These are phyloP conservation scores for Lacanobia wlatinum DNA, from an alignment of 2,888 invertebrate genomes.

Conservation along the genomic window DNA sequence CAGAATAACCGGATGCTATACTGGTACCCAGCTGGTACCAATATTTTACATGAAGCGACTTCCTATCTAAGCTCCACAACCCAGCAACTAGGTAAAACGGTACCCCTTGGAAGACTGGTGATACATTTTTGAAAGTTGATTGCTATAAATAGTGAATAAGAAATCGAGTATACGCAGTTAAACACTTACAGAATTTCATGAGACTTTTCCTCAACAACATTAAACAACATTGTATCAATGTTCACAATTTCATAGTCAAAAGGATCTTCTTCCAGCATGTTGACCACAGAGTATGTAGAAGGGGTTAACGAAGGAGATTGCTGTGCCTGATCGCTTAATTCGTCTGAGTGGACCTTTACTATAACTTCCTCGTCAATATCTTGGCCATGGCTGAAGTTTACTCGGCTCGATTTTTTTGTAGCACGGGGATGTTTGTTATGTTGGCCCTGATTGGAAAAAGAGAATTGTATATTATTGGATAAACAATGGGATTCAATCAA, in stretches of 20 bases:
- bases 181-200: conserved; percentile 71
- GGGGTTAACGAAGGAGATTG: conserved; percentile 64
- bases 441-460: background rate
- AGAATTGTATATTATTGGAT: background rate
- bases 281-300: conserved; percentile 63
- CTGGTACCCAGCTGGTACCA: too few relatives aligned
- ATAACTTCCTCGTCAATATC: conserved; percentile 68
- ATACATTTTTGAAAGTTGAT: too few relatives aligned
- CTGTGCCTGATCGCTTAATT: conserved; percentile 71
- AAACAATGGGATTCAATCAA: background rate
- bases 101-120: too few relatives aligned
- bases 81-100: too few relatives aligned
- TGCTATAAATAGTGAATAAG: too few relatives aligned
- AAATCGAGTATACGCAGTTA: too few relatives aligned
- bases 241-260: conserved; percentile 88
- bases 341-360: conserved; percentile 72
- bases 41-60: too few relatives aligned
- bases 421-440: background rate
- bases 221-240: conserved; percentile 79
- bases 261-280: conserved; percentile 82
- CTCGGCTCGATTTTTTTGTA: conserved; percentile 68
- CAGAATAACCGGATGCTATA: too few relatives aligned
- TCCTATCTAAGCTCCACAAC: too few relatives aligned
- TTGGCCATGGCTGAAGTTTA: conserved; percentile 69
- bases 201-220: conserved; percentile 68